Base-by-base conservation (phyloP, 1,140 invertebrate species). In the Macrosteles quadrilineatus region DNA sequence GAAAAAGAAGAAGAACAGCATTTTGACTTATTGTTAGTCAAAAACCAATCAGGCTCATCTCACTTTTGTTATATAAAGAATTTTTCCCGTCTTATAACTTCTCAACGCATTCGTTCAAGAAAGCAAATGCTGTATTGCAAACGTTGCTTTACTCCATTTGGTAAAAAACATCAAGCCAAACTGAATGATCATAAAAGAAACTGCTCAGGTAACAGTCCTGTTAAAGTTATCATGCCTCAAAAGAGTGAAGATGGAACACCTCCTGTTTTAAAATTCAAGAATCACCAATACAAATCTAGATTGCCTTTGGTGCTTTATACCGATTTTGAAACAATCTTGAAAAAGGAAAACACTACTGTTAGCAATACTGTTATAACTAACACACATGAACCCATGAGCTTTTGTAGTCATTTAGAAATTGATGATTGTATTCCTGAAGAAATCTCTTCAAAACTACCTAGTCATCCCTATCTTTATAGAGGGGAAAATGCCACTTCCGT, bases 61-160 rank as follows among this genome's bases (percentile, higher is more conserved):
- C 67, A 69, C 59, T 69, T 40, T n/a, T 69, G 67, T 40, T 69
- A 57, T 45, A 69, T 69, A 21, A 32, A 36, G 36, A 69, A 62
- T 43, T 69, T 69, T 12, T 12, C 1, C 23, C 32, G 36, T 17
- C 30, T 62, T 36, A 30, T 69, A 4, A 25, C 12, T 11, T 25
- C 30, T 59, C 53, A 69, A 40, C 30, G 59, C 19, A 59, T 1
- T 12, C 32, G 40, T 4, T 31, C 59, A 40, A 14, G 30, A 36
- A 29, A 62, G 1, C 40, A 36, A 59, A 43, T 23, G 4, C 11
- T 55, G 17, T 59, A 59, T 36, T 69, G 67, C 30, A 69, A 43
- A 69, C 17, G 53, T 17, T 69, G 67, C 36, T 62, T 69, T 27
- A 69, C 30, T 23, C 53, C 59, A 40, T 69, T 36, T 45, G 64